Base-by-base conservation (phyloP, 2,797 vertebrate genomes). In the Chrysolophus pictus region DNA sequence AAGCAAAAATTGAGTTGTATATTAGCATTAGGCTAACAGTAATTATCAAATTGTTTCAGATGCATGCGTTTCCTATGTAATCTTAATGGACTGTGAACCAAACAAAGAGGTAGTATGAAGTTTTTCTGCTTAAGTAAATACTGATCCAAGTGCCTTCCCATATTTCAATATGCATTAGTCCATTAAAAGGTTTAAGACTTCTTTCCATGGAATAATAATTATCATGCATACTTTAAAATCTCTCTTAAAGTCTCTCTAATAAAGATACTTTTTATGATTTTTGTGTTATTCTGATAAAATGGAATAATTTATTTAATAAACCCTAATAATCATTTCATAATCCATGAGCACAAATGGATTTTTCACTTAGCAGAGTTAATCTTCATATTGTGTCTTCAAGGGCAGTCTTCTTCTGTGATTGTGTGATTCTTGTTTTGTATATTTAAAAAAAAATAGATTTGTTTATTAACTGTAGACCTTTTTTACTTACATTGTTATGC, bases 161-260 rank as follows among this genome's bases (percentile, higher is more conserved):
- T 63, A 44, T 95, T 92, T 91, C 70, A 76, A 22, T 51, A 24
- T 46, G 80, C 63, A 51, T 94, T 94, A 95, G 92, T 89, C 90
- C 81, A 90, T 91, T 93, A 93, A 88, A 49, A 58, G 9, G 1
- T 14, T 87, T 87, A 90, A 23, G 70, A 79, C 42, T 93, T 75
- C 47, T 94, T 95, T 94, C 95, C 75, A 22, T 33, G 78, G 37
- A 46, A 6, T 26, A 68, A 55, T 3, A 6, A 85, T 86, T 93
- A 82, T 44, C n/a, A 33, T 49, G 26, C 41, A 19, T 14, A 22
- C 19, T 84, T 60, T 51, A 26, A 58, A 96, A 47, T 89, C 22
- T 91, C 94, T 96, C 78, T 96, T 91, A 71, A 88, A 92, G 85
- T 95, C 71, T 93, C 77, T 62, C 72, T 74, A n/a, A n/a, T 76